Evolutionary conservation across 2,797 vertebrate genomes (phyloP).

Genomic region (Psittacula derbiana): DNA sequence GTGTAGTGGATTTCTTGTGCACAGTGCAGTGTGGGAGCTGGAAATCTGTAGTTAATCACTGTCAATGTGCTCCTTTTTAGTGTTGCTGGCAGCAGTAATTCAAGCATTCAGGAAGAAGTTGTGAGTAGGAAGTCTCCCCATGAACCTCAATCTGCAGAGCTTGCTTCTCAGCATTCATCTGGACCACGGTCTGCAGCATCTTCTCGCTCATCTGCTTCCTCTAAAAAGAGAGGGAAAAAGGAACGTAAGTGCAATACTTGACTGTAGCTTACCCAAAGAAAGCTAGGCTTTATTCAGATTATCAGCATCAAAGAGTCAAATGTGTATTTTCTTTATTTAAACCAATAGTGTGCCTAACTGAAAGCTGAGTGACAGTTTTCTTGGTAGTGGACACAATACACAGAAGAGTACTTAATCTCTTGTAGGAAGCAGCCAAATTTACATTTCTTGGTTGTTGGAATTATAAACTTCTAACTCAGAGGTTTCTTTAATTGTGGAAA

Average conservation of each 20-base stretch:
- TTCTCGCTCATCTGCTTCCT: conserved; percentile 81
- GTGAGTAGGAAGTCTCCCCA: conserved; percentile 75
- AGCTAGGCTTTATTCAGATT: background rate
- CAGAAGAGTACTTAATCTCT: background rate
- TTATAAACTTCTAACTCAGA: background rate
- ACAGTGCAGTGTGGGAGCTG: background rate
- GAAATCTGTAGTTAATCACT: background rate
- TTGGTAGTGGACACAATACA: background rate
- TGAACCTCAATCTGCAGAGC: conserved; percentile 69
- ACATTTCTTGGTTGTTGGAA: background rate
- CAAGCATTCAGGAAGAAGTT: conserved; percentile 82
- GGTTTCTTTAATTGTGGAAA: background rate
- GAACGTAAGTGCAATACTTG: conserved; percentile 67
- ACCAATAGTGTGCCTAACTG: background rate
- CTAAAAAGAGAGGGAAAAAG: conserved; percentile 80
- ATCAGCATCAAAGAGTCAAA: background rate
- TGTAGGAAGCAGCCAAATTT: background rate
- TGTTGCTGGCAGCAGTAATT: conserved; percentile 67
- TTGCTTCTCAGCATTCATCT: conserved; percentile 78
- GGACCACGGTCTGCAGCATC: conserved; percentile 79
- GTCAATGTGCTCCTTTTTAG: conserved; percentile 1
- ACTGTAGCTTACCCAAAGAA: background rate
- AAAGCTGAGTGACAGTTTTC: background rate
- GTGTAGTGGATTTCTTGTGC: background rate
- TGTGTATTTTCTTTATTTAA: background rate